Evolutionary conservation across 1,140 invertebrate species (phyloP), one percentile per base, ranked within the genome.

Genomic region (Drosophila lini): DNA sequence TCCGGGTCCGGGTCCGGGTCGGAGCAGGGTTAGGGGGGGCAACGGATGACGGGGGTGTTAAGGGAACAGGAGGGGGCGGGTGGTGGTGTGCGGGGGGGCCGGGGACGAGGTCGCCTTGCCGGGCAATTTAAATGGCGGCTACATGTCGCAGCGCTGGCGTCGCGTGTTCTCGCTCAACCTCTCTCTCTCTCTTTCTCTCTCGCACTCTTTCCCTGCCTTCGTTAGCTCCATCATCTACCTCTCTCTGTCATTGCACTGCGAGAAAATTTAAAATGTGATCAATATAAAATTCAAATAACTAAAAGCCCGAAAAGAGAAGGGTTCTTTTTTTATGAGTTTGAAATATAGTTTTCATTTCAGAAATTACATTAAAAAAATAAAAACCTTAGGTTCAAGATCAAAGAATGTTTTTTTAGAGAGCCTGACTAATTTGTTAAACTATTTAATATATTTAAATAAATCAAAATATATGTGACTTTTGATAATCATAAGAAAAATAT

Each of bases 101-200:
- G 11, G 74, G 63, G 52, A 55, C 79, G 83, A 82, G 79, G 79
- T 85, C 82, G 82, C 79, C 57, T 73, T 78, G 67, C 74, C 69
- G 80, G 65, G 78, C 65, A 81, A 85, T 85, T 85, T 77, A 69
- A 80, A 80, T 88, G 82, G 83, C 82, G 83, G 82, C 83, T 88
- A 74, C 65, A 86, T 89, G 83, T 88, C 83, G 83, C 76, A 73
- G 64, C 80, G 47, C 53, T 78, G 74, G 63, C 55, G 83, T 79
- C 76, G 79, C 79, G 74, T 88, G 80, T 88, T 79, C 68, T 74
- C 65, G 32, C 52, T 55, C 48, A 25, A 1, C n/a, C 31, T 59
- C 62, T n/a, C 34, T 48, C 44, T 68, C 58, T 71, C 38, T 45
- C 42, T 40, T 10, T 19, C n/a, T 25, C 22, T 16, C 3, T n/a